Evolutionary conservation across 2,797 vertebrate species (phyloP), one percentile per base, ranked within the genome.

Genomic region (Saxicola maurus): DNA sequence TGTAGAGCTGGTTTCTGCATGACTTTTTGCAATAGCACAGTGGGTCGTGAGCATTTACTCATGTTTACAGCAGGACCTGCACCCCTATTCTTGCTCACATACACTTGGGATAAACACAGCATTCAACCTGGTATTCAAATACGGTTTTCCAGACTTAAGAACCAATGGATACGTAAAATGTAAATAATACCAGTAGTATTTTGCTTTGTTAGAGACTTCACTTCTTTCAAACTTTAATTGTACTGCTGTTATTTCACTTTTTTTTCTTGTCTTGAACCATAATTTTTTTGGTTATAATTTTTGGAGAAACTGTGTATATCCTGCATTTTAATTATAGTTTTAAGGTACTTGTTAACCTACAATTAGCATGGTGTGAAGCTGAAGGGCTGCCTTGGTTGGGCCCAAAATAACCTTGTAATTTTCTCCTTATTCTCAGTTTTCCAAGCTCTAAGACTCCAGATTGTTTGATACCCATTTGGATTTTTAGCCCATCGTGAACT

Each of bases 401-500:
- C 79, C 53, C 51, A 82, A 90, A 86, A 92, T 51, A 92, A 86
- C 74, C 83, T 88, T 57, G 49, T 33, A 61, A 84, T 92, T 91
- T 94, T 80, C 75, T 86, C 46, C 40, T 72, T 86, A 40, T 75
- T 90, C 53, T 80, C 67, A 83, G 51, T 2, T 82, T 86, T 64
- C 48, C 88, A 74, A 82, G 2, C 72, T 77, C 13, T 48, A 46
- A 87, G 33, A 13, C 93, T 94, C 90, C 92, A 95, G 91, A 95
- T 80, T 90, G 88, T 80, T 93, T 82, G 88, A 85, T 86, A 90
- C 53, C 91, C 15, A 25, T 91, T 89, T 74, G 78, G 85, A 93
- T 82, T 93, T 95, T 93, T 87, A 91, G 90, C 88, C 94, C 86
- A 82, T 85, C 1, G 2, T 92, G 95, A 94, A 90, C 86, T 86